Conservation (phyloP, 2,113 vertebrate genomes). For the Prolemur simus region DNA sequence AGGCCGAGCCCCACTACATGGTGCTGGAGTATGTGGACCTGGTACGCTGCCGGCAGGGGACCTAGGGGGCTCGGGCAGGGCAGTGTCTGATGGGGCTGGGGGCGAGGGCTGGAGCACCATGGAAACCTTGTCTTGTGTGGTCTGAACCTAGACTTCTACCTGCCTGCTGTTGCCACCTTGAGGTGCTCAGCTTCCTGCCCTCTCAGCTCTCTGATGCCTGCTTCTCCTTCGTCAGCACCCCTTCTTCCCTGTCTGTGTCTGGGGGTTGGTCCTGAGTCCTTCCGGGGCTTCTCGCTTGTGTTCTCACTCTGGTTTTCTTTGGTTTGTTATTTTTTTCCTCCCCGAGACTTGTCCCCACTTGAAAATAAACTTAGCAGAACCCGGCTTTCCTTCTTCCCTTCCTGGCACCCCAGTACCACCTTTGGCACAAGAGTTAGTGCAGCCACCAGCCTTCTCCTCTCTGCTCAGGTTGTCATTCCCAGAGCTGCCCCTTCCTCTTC, state of each 20-base stretch:
- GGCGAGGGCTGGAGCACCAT: accelerated
- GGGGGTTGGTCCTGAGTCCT: background rate
- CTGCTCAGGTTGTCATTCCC: background rate
- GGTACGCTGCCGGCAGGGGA: constrained; percentile 81
- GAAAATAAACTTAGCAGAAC: background rate
- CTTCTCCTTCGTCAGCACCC: background rate
- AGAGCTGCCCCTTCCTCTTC: background rate
- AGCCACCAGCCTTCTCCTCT: background rate
- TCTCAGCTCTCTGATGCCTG: background rate
- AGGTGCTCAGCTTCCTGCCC: background rate
- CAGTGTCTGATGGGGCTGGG: accelerated
- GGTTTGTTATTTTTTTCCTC: background rate
- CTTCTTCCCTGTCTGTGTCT: background rate
- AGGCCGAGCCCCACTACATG: constrained; percentile 94
- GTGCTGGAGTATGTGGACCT: constrained; percentile 97
- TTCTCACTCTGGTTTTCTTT: background rate
- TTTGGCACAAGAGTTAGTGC: background rate
- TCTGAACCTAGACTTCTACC: background rate
- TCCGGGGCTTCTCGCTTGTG: background rate
- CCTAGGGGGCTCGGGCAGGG: background rate
- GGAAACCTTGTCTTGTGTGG: background rate
- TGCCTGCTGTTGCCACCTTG: background rate
- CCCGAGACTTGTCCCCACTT: background rate
- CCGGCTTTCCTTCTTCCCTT: background rate
- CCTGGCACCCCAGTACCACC: background rate